Conservation (phyloP, 2,797 vertebrate genomes). For the Florisuga fusca region DNA sequence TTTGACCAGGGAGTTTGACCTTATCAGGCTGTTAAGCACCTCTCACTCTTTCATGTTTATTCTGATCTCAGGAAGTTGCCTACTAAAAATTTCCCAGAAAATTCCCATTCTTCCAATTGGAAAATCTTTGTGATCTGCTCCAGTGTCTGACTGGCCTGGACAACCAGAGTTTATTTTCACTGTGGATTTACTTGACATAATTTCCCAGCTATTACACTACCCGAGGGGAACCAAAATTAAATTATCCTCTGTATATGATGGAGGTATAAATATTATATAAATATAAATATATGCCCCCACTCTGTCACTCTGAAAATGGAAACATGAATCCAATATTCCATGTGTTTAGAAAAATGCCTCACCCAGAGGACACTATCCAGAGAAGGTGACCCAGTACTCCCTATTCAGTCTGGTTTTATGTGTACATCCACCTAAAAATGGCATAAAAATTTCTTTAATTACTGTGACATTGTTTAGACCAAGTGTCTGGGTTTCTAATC, state of each 20-base stretch:
- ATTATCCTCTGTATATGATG: background rate
- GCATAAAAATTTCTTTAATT: background rate
- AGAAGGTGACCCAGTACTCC: rapidly evolving
- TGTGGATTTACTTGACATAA: background rate
- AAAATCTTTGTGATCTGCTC: background rate
- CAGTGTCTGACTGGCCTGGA: background rate
- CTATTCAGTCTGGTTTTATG: background rate
- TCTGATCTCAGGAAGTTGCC: background rate
- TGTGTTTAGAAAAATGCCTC: background rate
- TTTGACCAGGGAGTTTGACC: background rate
- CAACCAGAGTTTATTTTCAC: background rate
- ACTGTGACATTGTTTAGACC: background rate
- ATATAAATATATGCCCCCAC: no score
- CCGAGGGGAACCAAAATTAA: background rate
- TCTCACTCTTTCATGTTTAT: background rate
- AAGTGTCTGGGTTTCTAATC: background rate
- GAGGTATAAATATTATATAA: background rate
- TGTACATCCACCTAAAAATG: background rate
- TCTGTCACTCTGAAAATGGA: background rate
- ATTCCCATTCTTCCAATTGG: background rate
- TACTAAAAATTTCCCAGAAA: background rate
- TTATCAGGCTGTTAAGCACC: background rate
- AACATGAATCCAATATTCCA: background rate
- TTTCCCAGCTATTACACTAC: background rate
- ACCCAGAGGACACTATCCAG: background rate